A percentile compares a stretch with the other conserved stretches of the same genome.
These are phyloP conservation scores for Zaprionus davidi DNA, from an alignment of 1,140 invertebrate genomes.

Conservation along the genomic window DNA sequence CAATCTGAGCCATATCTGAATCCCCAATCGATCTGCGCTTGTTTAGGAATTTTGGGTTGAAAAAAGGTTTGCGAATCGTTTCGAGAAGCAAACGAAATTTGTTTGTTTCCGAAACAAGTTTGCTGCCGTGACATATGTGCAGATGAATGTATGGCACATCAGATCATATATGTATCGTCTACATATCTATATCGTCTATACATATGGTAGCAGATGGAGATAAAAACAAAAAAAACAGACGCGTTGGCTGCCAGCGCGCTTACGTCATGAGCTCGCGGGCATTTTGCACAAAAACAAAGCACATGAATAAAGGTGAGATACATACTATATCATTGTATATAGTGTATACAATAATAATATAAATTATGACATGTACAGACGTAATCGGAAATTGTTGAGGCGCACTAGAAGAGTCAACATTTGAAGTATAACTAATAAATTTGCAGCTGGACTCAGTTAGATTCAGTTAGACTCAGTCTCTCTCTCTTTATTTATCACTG, in stretches of 20 bases:
- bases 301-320: neutral
- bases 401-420: neutral
- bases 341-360: neutral
- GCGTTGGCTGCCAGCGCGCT: conserved; percentile 1
- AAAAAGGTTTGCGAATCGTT: conserved; percentile 63
- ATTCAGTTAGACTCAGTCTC: neutral
- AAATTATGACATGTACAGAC: neutral
- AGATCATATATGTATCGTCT: conserved; percentile 15
- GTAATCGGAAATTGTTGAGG: neutral
- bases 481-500: neutral
- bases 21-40: conserved; percentile 28
- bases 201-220: conserved; percentile 4
- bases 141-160: conserved; percentile 15
- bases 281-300: neutral
- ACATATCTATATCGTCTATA: neutral
- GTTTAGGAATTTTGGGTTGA: conserved; percentile 26
- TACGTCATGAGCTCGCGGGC: neutral
- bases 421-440: neutral
- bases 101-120: conserved; percentile 60
- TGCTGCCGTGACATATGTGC: conserved; percentile 3
- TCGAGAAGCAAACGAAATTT: conserved; percentile 49
- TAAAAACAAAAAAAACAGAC: conserved; percentile 13
- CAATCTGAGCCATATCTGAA: conserved; percentile 45
- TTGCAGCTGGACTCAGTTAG: neutral
- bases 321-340: too few species aligned